phyloP scores from a whole-genome alignment of 2,113 vertebrate species.

The Psettodes erumei region DNA sequence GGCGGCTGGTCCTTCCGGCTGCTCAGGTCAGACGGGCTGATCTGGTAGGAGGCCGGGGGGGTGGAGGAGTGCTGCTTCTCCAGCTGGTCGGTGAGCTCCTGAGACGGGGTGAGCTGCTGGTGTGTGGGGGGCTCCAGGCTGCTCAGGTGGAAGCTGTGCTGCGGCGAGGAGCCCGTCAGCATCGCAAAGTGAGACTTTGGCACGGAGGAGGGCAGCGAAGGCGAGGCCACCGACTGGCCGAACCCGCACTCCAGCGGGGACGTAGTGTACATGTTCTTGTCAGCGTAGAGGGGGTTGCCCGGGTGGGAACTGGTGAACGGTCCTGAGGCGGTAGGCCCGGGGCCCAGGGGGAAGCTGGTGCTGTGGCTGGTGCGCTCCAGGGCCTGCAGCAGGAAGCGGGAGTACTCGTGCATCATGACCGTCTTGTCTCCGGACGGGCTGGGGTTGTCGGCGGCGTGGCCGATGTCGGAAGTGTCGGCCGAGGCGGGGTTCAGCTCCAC shows the following conservation, averaged over 20 bases:
- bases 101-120: constrained; percentile 99
- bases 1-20: constrained; percentile 88
- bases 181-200: constrained; percentile 98
- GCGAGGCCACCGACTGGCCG: constrained; percentile 88
- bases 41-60: constrained; percentile 86
- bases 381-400: constrained; percentile 98
- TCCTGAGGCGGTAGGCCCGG: constrained; percentile 87
- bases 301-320: constrained; percentile 87
- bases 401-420: constrained; percentile 96
- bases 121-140: constrained; percentile 90
- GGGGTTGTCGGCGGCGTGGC: constrained; percentile 81
- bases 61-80: constrained; percentile 90
- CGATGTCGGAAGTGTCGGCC: constrained; percentile 85
- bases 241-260: constrained; percentile 95
- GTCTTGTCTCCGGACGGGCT: constrained; percentile 90
- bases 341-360: constrained; percentile 89
- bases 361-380: constrained; percentile 97
- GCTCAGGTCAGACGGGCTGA: constrained; percentile 91
- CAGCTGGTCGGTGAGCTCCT: constrained; percentile 97
- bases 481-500: constrained; percentile 87
- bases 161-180: constrained; percentile 87
- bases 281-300: constrained; percentile 90
- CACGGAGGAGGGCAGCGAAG: constrained; percentile 91
- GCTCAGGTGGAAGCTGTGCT: constrained; percentile 92
- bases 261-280: constrained; percentile 96